A percentile compares a stretch with the other conserved stretches of the same genome.
These are phyloP conservation scores for Camponotus pennsylvanicus DNA, from an alignment of 1,140 invertebrate genomes.

Conservation along the genomic window DNA sequence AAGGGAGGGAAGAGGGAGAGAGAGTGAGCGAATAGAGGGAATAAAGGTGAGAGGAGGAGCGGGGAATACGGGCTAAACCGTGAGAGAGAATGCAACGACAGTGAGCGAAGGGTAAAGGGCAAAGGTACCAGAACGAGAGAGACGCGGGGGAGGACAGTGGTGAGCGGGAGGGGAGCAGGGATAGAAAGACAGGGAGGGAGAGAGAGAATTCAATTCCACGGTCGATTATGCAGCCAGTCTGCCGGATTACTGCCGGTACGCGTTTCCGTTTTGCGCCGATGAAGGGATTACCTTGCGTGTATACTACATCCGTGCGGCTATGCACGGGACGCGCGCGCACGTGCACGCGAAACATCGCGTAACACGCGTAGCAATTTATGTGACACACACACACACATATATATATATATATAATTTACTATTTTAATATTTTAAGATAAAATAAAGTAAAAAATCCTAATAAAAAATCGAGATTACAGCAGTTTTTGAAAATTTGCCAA, in stretches of 20 bases:
- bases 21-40: background rate
- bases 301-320: conserved; percentile 61
- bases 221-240: conserved; percentile 77
- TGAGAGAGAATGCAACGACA: conserved; percentile 29
- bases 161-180: conserved; percentile 25
- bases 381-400: background rate
- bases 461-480: too few relatives aligned
- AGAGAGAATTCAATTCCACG: conserved; percentile 82
- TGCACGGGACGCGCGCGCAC: background rate
- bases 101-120: conserved; percentile 2
- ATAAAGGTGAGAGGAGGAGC: conserved; percentile 9
- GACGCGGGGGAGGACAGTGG: background rate
- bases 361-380: background rate
- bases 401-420: background rate
- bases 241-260: conserved; percentile 77
- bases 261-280: conserved; percentile 76
- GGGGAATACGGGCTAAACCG: conserved; percentile 25
- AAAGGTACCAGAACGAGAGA: conserved; percentile 38
- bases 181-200: conserved; percentile 74
- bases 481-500: too few relatives aligned
- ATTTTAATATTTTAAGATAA: too few relatives aligned
- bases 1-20: conserved; percentile 36
- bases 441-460: too few relatives aligned
- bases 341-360: conserved; percentile 13
- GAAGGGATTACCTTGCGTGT: conserved; percentile 75